These are phyloP conservation scores for Porites australiensis DNA, from an alignment of 64 coral and sea anemone species.

Conservation along the genomic window DNA sequence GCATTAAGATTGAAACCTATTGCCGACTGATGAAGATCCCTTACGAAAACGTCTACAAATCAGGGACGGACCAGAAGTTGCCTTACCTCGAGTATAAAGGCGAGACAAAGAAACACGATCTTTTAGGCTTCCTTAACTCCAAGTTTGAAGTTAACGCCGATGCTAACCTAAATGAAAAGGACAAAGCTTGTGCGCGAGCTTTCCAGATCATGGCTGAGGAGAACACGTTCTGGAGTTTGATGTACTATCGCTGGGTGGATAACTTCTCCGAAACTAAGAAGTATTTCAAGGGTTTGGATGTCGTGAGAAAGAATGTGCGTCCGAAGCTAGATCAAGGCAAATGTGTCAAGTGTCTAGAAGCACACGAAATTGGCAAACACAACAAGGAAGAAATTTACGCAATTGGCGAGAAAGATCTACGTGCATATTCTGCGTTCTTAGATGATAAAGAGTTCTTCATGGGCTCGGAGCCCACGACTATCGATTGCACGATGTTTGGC, in stretches of 20 bases:
- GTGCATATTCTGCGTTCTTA: slow-evolving; percentile 76
- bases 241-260: slow-evolving; percentile 99
- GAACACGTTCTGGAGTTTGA: slow-evolving; percentile 98
- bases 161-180: slow-evolving; percentile 58
- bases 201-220: slow-evolving; percentile 94
- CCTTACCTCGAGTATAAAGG: slow-evolving; percentile 97
- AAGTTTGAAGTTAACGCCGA: slow-evolving; percentile 88
- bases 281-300: slow-evolving; percentile 90
- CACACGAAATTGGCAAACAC: slow-evolving; percentile 95
- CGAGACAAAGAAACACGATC: slow-evolving; percentile 89
- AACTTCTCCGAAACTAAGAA: slow-evolving; percentile 99
- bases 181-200: slow-evolving; percentile 87
- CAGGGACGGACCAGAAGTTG: slow-evolving; percentile 88
- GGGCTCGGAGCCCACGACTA: slow-evolving; percentile 78
- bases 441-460: slow-evolving; percentile 97
- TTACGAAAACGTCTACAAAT: slow-evolving; percentile 94
- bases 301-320: slow-evolving; percentile 83
- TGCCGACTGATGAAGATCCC: slow-evolving; percentile 91
- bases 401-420: slow-evolving; percentile 89
- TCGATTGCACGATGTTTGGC: slow-evolving; percentile 99
- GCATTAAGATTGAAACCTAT: slow-evolving; percentile 90
- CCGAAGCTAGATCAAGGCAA: slow-evolving; percentile 98
- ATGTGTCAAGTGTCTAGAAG: slow-evolving; percentile 97
- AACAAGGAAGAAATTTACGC: slow-evolving; percentile 94
- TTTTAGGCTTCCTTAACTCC: slow-evolving; percentile 92